Base-by-base conservation (phyloP, 2,113 vertebrate species). In the Cephalopterus ornatus region DNA sequence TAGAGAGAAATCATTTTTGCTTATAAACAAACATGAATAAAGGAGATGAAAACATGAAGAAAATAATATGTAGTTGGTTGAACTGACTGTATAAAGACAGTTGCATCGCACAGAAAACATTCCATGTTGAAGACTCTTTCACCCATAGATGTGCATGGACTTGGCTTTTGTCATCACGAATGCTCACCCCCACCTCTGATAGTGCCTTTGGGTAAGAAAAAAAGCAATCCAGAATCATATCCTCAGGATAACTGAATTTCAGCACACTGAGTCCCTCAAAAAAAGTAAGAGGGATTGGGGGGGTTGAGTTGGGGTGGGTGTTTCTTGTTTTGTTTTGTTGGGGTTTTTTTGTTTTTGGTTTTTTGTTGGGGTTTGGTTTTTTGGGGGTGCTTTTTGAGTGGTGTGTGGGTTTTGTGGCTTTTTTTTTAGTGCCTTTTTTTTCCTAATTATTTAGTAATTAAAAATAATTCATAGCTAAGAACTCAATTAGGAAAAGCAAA, bases 291-390 rank as follows among this genome's bases (percentile, higher is more conserved):
- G 20, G 23, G 8, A 37, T 21, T 83, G 12, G 28, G 9, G 9
- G 1, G 4, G 8, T 20, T 27, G 13, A 22, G 10, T 42, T 42
- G 12, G 22, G 1, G n/a, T 17, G 58, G 14, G 15, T 22, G 1
- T 44, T 63, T n/a, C 30, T n/a, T 47, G 2, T 1, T 7, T 41
- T 50, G 5, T 41, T 37, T 23, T 24, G 56, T n/a, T 28, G 8
- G 14, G 6, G 3, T 14, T 14, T n/a, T 23, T 58, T 2, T 16
- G 6, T 9, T 21, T 22, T 21, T 32, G 4, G 21, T 5, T 5
- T 35, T 4, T n/a, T 28, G 6, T 70, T 21, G 41, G 20, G 1
- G 0, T 6, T 42, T 32, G 58, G 33, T 19, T 30, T 12, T 61
- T 18, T 21, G 39, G 6, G n/a, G n/a, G n/a, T n/a, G n/a, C n/a